These are phyloP conservation scores for Micromussa lordhowensis DNA, from an alignment of 92 coral and sea anemone species.

Conservation along the genomic window DNA sequence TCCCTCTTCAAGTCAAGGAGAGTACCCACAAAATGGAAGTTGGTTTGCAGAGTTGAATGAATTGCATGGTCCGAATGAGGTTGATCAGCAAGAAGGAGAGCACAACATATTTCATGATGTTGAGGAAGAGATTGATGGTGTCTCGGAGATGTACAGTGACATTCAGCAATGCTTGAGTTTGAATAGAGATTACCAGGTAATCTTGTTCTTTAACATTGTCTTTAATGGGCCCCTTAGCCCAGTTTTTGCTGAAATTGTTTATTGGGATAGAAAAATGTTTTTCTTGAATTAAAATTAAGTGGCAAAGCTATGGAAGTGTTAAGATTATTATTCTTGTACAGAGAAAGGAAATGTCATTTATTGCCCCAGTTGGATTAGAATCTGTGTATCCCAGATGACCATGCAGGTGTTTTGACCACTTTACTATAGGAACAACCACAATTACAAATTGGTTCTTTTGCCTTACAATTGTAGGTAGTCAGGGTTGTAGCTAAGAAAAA, in stretches of 20 bases:
- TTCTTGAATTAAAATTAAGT: not conserved
- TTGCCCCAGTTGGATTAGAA: too few relatives aligned
- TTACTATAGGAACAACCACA: too few relatives aligned
- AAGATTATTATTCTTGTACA: too few relatives aligned
- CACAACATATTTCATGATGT: not conserved
- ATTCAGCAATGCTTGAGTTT: slow-evolving; percentile 40
- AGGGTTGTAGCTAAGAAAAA: too few relatives aligned
- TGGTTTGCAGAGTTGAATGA: not conserved
- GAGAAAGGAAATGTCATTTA: too few relatives aligned
- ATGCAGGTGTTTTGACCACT: too few relatives aligned
- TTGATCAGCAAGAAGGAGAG: slow-evolving; percentile 8
- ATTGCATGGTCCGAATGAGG: not conserved
- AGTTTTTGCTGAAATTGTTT: not conserved
- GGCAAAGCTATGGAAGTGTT: not conserved
- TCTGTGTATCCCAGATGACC: too few relatives aligned
- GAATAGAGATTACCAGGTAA: slow-evolving; percentile 64
- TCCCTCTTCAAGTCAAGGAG: not conserved
- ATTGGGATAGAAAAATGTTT: not conserved
- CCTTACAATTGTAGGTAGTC: too few relatives aligned
- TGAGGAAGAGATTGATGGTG: not conserved
- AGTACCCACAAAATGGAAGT: not conserved
- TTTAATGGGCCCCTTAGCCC: not conserved
- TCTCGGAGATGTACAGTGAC: slow-evolving; percentile 12
- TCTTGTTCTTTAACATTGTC: too few relatives aligned
- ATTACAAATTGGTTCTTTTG: too few relatives aligned